Base-by-base conservation (phyloP, 2,888 invertebrate genomes). In the Ernsta delagoae region DNA sequence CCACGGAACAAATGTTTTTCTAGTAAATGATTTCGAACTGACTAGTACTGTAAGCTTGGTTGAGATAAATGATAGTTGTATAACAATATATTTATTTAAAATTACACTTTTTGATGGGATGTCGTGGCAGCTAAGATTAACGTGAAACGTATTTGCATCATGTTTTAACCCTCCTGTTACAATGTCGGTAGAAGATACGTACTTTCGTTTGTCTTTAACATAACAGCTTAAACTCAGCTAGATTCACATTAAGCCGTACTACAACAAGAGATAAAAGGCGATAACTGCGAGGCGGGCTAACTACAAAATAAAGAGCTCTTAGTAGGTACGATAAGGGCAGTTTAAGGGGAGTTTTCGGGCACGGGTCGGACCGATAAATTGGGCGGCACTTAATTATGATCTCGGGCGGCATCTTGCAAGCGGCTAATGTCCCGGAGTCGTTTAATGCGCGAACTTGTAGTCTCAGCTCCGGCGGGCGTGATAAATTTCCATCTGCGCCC, bases 311-410 rank as follows among this genome's bases (percentile, higher is more conserved):
- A 91, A 90, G 92, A 90, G 90, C 86, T 81, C 86, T 89, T 87
- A 91, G 89, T 90, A 86, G 83, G 84, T 86, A 85, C 89, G 92
- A 92, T 92, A 92, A 92, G 92, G 84, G 86, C 90, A 92, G 85
- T 92, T 92, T 89, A 88, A 89, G 90, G 87, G 88, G 88, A 90
- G 90, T 92, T 91, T 87, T 79, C 77, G 83, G 87, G 88, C 83
- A 85, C 86, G 90, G 92, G 91, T 90, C 92, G 90, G 84, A 82
- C 92, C 93, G 90, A 93, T 93, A 93, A 92, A 93, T 93, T 91
- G 92, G 92, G 89, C 89, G 90, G 90, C 92, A 92, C 91, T 93
- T 93, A 93, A 93, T 93, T 93, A 93, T 92, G 92, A 93, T 92
- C 92, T 92, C 87, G 92, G 90, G 90, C 89, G 91, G 93, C 92